Conservation (phyloP, 1,140 invertebrate genomes). For the Tetramorium simillimum region DNA sequence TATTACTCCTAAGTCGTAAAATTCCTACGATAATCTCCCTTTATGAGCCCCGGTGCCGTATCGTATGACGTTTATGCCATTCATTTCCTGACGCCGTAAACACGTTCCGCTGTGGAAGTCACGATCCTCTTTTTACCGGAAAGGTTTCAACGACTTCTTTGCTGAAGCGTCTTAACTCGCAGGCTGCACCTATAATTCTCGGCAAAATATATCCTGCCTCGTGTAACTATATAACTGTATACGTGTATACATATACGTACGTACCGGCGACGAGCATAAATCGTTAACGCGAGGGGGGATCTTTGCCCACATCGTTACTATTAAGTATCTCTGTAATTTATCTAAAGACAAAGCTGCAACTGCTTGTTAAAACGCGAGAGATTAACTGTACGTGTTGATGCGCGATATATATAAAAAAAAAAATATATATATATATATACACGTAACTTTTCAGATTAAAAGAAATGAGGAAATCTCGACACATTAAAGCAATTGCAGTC, state of each 20-base stretch:
- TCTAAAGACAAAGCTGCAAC: constrained; percentile 2
- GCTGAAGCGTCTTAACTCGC: constrained; percentile 31
- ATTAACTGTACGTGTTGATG: not conserved
- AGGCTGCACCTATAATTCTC: constrained; percentile 36
- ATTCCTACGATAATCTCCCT: constrained; percentile 46
- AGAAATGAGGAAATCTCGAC: not conserved
- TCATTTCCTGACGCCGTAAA: constrained; percentile 58
- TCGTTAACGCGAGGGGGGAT: constrained; percentile 13
- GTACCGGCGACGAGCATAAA: constrained; percentile 7
- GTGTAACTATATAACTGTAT: not conserved
- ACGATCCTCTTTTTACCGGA: constrained; percentile 41
- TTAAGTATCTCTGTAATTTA: constrained; percentile 38
- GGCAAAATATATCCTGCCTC: not conserved
- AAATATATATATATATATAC: too few relatives aligned
- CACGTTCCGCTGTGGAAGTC: constrained; percentile 48
- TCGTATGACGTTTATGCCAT: constrained; percentile 59
- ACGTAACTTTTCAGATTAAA: not conserved
- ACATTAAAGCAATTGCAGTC: not conserved
- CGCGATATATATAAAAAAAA: not conserved
- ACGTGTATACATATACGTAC: not conserved
- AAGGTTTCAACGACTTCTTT: constrained; percentile 60
- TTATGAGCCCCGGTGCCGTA: constrained; percentile 31
- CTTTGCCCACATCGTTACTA: constrained; percentile 22
- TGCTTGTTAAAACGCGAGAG: not conserved
- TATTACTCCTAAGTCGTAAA: constrained; percentile 41